phyloP scores from a whole-genome alignment of 2,113 vertebrate genomes.

The Stercorarius parasiticus region DNA sequence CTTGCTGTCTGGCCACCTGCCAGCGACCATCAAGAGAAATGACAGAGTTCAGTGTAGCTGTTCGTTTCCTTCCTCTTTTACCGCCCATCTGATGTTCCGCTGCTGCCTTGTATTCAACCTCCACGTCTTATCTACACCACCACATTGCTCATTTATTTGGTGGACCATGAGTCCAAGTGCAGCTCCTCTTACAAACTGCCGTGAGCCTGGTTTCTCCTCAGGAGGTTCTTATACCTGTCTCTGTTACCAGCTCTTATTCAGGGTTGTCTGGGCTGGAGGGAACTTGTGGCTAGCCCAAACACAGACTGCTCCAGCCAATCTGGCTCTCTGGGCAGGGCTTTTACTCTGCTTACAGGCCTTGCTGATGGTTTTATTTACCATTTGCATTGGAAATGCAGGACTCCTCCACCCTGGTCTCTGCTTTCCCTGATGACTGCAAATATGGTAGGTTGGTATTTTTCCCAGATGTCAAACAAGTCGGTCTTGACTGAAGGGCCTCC shows the following conservation, averaged over 20 bases:
- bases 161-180: background rate
- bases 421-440: background rate
- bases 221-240: background rate
- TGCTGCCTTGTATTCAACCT: background rate
- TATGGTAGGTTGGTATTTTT: background rate
- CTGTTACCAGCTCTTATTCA: background rate
- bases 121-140: background rate
- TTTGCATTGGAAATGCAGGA: conserved; percentile 52
- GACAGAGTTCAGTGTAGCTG: accelerated
- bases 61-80: background rate
- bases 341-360: background rate
- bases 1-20: background rate
- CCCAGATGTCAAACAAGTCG: background rate
- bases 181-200: background rate
- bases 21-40: background rate
- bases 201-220: background rate
- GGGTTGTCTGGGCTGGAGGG: background rate
- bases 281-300: background rate
- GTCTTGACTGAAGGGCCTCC: conserved; percentile 4
- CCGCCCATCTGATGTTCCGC: background rate
- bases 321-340: background rate
- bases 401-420: background rate
- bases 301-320: background rate
- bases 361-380: background rate
- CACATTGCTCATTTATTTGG: background rate